Evolutionary conservation across 1,140 invertebrate genomes (phyloP).

Genomic region (Cydia amplana): DNA sequence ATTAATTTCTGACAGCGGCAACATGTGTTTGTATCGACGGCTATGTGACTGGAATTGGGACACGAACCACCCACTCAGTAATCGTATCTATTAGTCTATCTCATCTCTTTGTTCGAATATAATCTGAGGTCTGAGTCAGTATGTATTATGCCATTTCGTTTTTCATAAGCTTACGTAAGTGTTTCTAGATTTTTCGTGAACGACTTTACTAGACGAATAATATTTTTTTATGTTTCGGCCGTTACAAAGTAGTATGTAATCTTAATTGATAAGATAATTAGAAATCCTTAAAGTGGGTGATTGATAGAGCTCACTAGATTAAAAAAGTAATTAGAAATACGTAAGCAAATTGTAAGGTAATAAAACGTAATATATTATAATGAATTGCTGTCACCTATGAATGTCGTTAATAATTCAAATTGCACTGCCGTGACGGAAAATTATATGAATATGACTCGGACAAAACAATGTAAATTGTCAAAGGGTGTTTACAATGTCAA

Average conservation of each 20-base stretch:
- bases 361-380: too few species aligned
- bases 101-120: not conserved
- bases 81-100: constrained; percentile 14
- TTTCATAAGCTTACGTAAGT: not conserved
- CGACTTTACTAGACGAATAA: not conserved
- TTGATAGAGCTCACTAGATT: not conserved
- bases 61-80: constrained; percentile 10
- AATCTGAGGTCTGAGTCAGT: too few species aligned
- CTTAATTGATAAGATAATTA: not conserved
- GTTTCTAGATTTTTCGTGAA: not conserved
- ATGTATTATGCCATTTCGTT: not conserved
- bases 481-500: not conserved
- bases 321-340: not conserved
- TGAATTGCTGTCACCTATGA: too few species aligned
- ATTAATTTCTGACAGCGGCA: constrained; percentile 30
- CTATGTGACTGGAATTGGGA: constrained; percentile 28
- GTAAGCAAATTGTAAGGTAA: not conserved
- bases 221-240: not conserved
- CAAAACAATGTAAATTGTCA: too few species aligned
- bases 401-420: too few species aligned
- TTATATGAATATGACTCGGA: too few species aligned
- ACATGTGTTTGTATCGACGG: constrained; percentile 23
- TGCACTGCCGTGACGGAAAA: too few species aligned
- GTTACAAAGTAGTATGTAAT: not conserved
- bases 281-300: not conserved